Conservation (phyloP, 2,113 vertebrate species). For the Alces alces region DNA sequence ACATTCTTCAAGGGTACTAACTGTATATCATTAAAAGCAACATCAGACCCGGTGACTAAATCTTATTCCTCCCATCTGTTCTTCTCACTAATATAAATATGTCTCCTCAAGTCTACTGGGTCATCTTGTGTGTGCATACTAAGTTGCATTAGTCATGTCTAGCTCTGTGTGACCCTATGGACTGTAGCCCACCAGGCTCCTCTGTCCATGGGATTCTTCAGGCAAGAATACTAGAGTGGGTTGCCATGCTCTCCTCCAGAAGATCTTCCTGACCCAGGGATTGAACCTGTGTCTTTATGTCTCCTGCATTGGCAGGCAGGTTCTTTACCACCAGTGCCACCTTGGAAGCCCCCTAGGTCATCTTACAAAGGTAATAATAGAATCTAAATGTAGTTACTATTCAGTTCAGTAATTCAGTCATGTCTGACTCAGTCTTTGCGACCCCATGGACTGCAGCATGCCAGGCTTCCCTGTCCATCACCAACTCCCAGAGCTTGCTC, state of each 20-base stretch:
- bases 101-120: neutral
- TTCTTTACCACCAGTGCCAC: neutral
- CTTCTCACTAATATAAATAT: neutral
- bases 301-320: neutral
- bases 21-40: neutral
- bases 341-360: neutral
- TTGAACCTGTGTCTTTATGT: neutral
- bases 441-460: neutral
- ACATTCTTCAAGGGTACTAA: neutral
- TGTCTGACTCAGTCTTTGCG: neutral
- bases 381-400: neutral
- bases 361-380: neutral
- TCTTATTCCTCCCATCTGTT: neutral
- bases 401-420: neutral
- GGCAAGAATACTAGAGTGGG: neutral
- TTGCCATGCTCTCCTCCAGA: neutral
- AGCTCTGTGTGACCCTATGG: neutral
- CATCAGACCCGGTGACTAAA: neutral
- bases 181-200: neutral
- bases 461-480: neutral
- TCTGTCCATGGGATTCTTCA: neutral
- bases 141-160: neutral
- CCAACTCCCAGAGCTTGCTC: neutral
- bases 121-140: neutral
- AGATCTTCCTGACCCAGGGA: neutral